Percentiles rank a stretch among this genome's conserved stretches.
phyloP scores from a whole-genome alignment of 2,888 invertebrate species.

The Zele albiditarsus region DNA sequence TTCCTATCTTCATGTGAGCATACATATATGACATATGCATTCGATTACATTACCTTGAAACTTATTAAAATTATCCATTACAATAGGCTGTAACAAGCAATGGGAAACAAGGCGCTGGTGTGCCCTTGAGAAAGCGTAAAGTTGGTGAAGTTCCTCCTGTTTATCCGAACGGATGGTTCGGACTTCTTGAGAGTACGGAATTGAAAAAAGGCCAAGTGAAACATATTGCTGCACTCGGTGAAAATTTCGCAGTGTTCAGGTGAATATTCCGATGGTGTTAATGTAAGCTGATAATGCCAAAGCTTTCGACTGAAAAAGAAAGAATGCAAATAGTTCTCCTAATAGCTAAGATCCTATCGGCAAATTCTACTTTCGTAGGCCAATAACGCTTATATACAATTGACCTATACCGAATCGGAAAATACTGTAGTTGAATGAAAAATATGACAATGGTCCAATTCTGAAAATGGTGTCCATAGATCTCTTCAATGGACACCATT shows the following conservation, averaged over 20 bases:
- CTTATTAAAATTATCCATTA: not conserved
- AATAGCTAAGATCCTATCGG: too few relatives aligned
- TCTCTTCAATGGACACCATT: too few relatives aligned
- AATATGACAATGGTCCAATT: too few relatives aligned
- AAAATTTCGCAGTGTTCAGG: conserved; percentile 70
- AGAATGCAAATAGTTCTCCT: too few relatives aligned
- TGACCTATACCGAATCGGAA: too few relatives aligned
- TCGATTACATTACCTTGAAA: too few relatives aligned
- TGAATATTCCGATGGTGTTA: conserved; percentile 51
- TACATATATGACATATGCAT: not conserved
- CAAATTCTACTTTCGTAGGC: too few relatives aligned
- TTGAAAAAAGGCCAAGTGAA: conserved; percentile 76
- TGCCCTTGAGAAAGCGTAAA: conserved; percentile 68
- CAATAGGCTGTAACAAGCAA: conserved; percentile 2
- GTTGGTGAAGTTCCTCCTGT: conserved; percentile 85
- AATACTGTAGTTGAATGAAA: too few relatives aligned
- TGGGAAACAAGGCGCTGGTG: conserved; percentile 12
- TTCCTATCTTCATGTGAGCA: conserved; percentile 12
- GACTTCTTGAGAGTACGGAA: conserved; percentile 80
- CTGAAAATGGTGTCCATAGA: too few relatives aligned
- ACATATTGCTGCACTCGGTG: conserved; percentile 80
- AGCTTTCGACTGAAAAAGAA: not conserved
- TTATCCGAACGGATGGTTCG: conserved; percentile 94
- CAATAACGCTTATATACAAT: too few relatives aligned
- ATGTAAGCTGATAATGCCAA: conserved; percentile 71